Base-by-base conservation (phyloP, 2,888 invertebrate species). In the Calephelis perditalis region DNA sequence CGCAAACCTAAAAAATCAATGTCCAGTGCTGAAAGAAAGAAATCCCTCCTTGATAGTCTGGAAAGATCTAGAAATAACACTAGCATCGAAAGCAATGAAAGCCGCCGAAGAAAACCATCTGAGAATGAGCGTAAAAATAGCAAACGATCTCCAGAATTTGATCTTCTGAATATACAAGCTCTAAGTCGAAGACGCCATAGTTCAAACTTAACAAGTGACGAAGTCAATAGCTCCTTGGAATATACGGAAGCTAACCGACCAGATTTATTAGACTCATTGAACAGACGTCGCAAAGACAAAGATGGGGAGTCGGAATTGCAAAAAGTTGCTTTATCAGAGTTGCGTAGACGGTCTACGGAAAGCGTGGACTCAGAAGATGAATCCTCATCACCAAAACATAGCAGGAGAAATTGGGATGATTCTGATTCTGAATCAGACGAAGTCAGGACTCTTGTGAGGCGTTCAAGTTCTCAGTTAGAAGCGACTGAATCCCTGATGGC, bases 361-460 rank as follows among this genome's bases (percentile, higher is more conserved):
- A 84, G 86, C 66, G 84, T 74, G 3, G 86, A 88, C 46, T 86
- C 88, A 0, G 89, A 85, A 61, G 83, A 76, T 61, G 83, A 80
- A 57, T 79, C 81, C 7, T 82, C 85, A 36, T 82, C 86, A 57
- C 84, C 86, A 8, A 84, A 83, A 71, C 84, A 85, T 71, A 82
- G 82, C 62, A 77, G 82, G 52, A 70, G 85, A 0, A 71, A 82
- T 62, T 78, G 77, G 62, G 82, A 82, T 77, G 80, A 77, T 49
- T 93, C 94, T 57, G 95, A 94, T 73, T 94, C 94, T 61, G 94
- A 94, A 72, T 79, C 91, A 45, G 95, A 94, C 68, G 94, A 94
- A 67, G 85, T 94, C 46, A 91, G 92, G 57, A 91, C 93, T 70
- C 82, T 95, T 45, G 82, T 95, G 58, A 91, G 93, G 56, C 92